phyloP scores from a whole-genome alignment of 1,140 invertebrate species.

The Papilio machaon region DNA sequence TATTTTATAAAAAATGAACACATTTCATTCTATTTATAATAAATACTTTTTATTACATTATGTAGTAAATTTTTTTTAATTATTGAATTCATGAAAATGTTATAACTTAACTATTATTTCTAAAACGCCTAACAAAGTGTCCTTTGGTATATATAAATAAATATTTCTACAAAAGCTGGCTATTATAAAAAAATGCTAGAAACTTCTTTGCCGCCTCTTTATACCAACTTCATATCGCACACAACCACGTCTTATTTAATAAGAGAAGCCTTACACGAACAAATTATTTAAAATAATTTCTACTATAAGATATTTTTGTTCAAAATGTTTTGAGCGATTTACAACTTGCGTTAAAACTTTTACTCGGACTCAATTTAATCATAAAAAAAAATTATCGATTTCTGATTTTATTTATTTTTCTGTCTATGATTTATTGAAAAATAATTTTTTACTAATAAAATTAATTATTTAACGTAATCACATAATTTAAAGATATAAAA shows the following conservation, averaged over 20 bases:
- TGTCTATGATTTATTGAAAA: not conserved
- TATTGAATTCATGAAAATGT: not conserved
- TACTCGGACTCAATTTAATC: not conserved
- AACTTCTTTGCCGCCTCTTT: slow-evolving; percentile 45
- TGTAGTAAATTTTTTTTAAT: not conserved
- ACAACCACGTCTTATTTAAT: slow-evolving; percentile 75
- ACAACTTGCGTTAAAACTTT: slow-evolving; percentile 5
- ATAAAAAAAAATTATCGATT: not conserved
- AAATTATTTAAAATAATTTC: slow-evolving; percentile 39
- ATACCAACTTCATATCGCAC: slow-evolving; percentile 50
- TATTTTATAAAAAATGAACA: not conserved
- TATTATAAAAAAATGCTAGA: slow-evolving; percentile 53
- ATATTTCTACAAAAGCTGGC: slow-evolving; percentile 7
- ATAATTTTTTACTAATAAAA: slow-evolving; percentile 1
- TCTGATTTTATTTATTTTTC: not conserved
- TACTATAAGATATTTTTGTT: slow-evolving; percentile 21
- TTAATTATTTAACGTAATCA: not conserved
- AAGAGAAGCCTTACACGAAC: slow-evolving; percentile 60
- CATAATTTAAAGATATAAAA: not conserved
- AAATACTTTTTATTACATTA: no score
- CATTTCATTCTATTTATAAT: not conserved
- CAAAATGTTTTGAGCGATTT: slow-evolving; percentile 31
- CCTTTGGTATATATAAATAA: not conserved
- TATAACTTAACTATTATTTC: not conserved
- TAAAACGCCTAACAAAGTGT: slow-evolving; percentile 13